Base-by-base conservation (phyloP, 2,888 invertebrate genomes). In the Melanotus villosus region DNA sequence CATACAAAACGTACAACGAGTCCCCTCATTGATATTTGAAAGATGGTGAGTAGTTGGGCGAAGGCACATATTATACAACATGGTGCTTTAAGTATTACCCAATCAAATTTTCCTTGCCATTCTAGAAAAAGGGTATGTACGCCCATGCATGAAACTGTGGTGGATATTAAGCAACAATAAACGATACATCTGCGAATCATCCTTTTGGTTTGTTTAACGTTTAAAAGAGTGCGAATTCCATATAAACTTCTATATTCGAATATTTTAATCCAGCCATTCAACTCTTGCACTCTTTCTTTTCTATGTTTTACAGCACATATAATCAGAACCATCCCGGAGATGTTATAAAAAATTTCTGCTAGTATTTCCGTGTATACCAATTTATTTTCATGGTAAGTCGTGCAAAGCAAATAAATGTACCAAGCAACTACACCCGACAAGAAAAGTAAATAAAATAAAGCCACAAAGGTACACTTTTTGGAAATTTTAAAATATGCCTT, bases 231-330 rank as follows among this genome's bases (percentile, higher is more conserved):
- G 32, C 32, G 60, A 21, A 74, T 30, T 4, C 63, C 70, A 36
- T 59, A 74, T 1, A 43, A 21, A 9, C 67, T 56, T 9, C 58
- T 43, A 16, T 65, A 50, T 7, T 72, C 56, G 18, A 72, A 50
- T 10, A 74, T 62, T 6, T 54, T 26, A 7, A 67, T 23, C 57
- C 70, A 60, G 23, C 69, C 72, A 3, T 72, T 68, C 2, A 73
- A 23, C 58, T 74, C 72, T 19, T 60, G 45, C 16, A 69, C 54
- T 36, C 32, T 45, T 21, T 65, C 38, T 1, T 67, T 41, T 6
- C 58, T 54, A 36, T 65, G 41, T 0, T 38, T 23, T 2, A 74
- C 9, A 18, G 47, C 7, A 30, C 47, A 34, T 1, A 12, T 6
- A 18, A 62, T 62, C 18, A 68, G 14, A 7, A 45, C 12, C 26